Conservation (phyloP, 2,113 vertebrate species). For the Clarias batrachus region DNA sequence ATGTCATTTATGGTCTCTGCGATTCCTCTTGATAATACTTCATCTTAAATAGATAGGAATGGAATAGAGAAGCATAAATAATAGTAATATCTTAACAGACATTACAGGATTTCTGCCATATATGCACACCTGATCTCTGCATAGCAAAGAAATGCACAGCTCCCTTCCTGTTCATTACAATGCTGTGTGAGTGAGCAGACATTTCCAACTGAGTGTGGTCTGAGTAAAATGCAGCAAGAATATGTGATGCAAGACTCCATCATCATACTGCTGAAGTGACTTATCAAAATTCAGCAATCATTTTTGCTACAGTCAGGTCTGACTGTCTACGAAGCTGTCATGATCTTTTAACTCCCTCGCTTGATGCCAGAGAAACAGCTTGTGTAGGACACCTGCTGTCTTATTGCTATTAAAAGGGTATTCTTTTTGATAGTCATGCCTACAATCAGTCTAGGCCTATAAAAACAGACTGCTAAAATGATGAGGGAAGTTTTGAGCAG, state of each 20-base stretch:
- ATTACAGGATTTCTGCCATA: constrained; percentile 59
- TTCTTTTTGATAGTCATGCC: not conserved
- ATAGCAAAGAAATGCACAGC: constrained; percentile 35
- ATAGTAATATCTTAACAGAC: constrained; percentile 47
- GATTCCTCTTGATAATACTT: not conserved
- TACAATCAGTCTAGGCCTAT: not conserved
- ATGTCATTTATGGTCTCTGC: not conserved
- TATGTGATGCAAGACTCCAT: constrained; percentile 7
- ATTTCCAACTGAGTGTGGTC: not conserved
- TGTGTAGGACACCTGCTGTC: not conserved
- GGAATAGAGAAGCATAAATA: constrained; percentile 44
- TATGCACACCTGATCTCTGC: constrained; percentile 60
- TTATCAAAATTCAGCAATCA: not conserved
- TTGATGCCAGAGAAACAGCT: not conserved
- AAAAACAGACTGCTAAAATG: not conserved
- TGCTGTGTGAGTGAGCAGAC: constrained; percentile 18
- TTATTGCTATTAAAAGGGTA: constrained; percentile 3
- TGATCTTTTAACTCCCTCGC: not conserved
- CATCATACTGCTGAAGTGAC: not conserved
- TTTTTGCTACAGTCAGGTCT: not conserved
- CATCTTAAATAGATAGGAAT: not conserved
- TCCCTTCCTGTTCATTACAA: constrained; percentile 16
- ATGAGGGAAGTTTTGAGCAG: constrained; percentile 32
- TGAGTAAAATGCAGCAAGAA: constrained; percentile 19
- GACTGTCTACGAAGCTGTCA: not conserved